These are phyloP conservation scores for Mesopsocus fuscifrons DNA, from an alignment of 2,888 invertebrate genomes.

Conservation along the genomic window DNA sequence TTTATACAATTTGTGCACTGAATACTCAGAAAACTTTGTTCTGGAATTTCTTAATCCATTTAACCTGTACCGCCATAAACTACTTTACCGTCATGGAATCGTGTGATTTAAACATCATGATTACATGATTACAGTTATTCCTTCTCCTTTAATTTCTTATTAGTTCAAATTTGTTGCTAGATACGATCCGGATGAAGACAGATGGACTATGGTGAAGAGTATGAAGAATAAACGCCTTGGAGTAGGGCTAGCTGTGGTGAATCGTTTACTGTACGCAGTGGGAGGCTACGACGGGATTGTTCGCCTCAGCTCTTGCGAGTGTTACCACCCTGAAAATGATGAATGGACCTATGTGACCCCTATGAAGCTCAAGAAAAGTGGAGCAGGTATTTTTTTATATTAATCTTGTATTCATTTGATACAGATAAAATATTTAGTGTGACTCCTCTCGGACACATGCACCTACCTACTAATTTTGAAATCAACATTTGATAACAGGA, in stretches of 20 bases:
- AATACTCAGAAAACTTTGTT: background rate
- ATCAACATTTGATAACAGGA: no score
- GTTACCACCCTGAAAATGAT: constrained; percentile 85
- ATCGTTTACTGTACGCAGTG: constrained; percentile 52
- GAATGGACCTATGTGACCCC: constrained; percentile 66
- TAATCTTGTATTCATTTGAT: constrained; percentile 1
- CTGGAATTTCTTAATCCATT: constrained; percentile 1
- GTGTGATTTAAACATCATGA: no score
- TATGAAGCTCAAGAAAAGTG: constrained; percentile 62
- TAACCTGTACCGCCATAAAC: no score
- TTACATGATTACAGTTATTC: no score
- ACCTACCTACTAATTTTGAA: no score
- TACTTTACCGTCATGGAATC: no score
- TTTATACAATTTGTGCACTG: constrained; percentile 4
- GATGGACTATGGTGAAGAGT: constrained; percentile 54
- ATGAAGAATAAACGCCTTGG: constrained; percentile 60
- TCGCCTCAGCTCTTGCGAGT: constrained; percentile 62
- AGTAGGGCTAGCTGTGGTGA: constrained; percentile 40
- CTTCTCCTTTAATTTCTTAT: no score
- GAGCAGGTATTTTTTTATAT: constrained; percentile 40
- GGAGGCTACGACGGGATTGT: constrained; percentile 47
- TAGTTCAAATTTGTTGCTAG: no score
- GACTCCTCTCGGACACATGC: no score
- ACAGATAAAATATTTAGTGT: constrained; percentile 9
- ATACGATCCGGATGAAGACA: constrained; percentile 70